Evolutionary conservation across 1,140 invertebrate genomes (phyloP), one percentile per base, ranked within the genome.

Genomic region (Cotesia vestalis): DNA sequence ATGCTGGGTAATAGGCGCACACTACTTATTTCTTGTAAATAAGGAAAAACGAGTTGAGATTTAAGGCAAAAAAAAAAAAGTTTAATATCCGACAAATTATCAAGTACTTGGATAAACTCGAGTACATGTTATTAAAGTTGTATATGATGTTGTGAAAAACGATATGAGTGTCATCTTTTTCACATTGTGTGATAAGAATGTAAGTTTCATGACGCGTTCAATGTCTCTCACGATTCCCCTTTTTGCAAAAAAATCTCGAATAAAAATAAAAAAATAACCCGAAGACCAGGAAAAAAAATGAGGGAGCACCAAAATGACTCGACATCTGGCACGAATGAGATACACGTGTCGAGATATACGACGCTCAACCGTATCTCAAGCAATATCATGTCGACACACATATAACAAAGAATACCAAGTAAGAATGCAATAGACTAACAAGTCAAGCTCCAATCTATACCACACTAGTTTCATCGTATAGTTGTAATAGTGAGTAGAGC

Each of bases 311-410:
- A 61, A 78, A 69, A 76, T 76, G 70, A 71, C 72, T 70, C 71
- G 73, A 78, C 77, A 80, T 79, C 76, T 80, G 79, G 76, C 75
- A 75, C 74, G 69, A 78, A 78, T 76, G 75, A 79, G 75, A 76
- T 73, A 77, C 75, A 79, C 76, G 76, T 79, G 77, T 78, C 66
- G 60, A 76, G 64, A 76, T 73, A 76, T 78, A 73, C 73, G 55
- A 17, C 40, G 36, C 46, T 66, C 55, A 55, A 59, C 12, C 20
- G 62, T 66, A 60, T 59, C 69, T 63, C 61, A 53, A 46, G 51
- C 34, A 64, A 63, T 70, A 63, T 63, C 61, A 17, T 34, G 61
- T 64, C 61, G 60, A 17, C 46, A 46, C 40, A 46, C 40, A 55
- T 62, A 17, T 59, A 62, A 71, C 61, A 71, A 66, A 71, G 53